phyloP scores from a whole-genome alignment of 1,140 invertebrate genomes.

The Plutomurus gul region DNA sequence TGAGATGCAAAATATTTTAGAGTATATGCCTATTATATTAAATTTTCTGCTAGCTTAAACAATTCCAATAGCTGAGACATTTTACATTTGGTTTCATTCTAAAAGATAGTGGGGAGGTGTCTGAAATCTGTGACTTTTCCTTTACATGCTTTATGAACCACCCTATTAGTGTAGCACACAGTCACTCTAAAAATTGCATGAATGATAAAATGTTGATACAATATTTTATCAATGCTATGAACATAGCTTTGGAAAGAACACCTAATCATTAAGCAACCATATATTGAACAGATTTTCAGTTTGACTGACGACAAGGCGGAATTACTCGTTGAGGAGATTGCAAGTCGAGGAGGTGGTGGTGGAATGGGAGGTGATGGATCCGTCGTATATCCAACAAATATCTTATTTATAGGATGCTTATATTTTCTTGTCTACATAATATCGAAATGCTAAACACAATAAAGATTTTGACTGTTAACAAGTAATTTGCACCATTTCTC shows the following conservation, averaged over 20 bases:
- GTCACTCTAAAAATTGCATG: too few relatives aligned
- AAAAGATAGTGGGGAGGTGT: too few relatives aligned
- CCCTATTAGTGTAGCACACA: too few relatives aligned
- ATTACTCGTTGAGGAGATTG: constrained; percentile 34
- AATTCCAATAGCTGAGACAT: too few relatives aligned
- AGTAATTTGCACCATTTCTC: not conserved
- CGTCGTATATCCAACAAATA: not conserved
- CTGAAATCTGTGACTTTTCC: too few relatives aligned
- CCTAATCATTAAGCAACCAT: too few relatives aligned
- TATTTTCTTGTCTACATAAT: not conserved
- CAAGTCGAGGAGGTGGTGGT: constrained; percentile 34
- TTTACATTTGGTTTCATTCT: too few relatives aligned
- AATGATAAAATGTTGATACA: too few relatives aligned
- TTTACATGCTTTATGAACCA: not conserved
- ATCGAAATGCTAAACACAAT: not conserved
- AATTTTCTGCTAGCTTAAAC: too few relatives aligned
- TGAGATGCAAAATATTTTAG: not conserved
- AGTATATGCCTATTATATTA: too few relatives aligned
- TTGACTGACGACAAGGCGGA: constrained; percentile 44
- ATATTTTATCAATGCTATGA: not conserved
- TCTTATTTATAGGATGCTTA: not conserved
- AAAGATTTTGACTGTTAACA: not conserved
- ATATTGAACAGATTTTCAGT: constrained; percentile 25
- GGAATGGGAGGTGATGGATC: constrained; percentile 4
- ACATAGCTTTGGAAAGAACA: not conserved